Percentiles rank a stretch among this genome's conserved stretches.
Conservation (phyloP, 1,140 invertebrate genomes). For the Anastatus disparis region DNA sequence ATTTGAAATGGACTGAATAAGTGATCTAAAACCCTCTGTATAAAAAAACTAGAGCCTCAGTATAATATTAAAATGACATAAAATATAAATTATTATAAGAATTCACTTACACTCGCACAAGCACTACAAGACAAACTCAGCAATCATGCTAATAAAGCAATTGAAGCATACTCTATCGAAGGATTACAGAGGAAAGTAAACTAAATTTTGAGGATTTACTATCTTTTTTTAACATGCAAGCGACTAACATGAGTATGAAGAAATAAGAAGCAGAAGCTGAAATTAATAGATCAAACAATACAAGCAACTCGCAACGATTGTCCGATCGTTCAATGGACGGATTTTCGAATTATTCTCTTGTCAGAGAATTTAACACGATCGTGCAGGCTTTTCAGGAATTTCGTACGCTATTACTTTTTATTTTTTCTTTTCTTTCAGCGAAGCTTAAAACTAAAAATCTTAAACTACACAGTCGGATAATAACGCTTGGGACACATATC, state of each 20-base stretch:
- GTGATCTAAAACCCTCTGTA: no score
- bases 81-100: no score
- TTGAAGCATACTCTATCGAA: neutral
- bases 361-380: constrained; percentile 9
- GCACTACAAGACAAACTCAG: neutral
- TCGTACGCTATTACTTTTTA: neutral
- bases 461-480: neutral
- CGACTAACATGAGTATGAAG: constrained; percentile 39
- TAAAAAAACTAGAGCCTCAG: no score
- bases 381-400: constrained; percentile 11
- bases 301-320: constrained; percentile 19
- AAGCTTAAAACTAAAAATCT: constrained; percentile 26
- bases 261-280: neutral
- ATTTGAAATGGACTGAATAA: no score
- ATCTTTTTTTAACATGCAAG: constrained; percentile 37
- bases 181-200: neutral
- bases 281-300: neutral
- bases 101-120: neutral
- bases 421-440: constrained; percentile 4
- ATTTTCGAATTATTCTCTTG: constrained; percentile 17
- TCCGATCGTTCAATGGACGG: constrained; percentile 18
- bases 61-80: no score
- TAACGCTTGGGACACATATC: neutral
- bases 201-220: no score
- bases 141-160: neutral